These are phyloP conservation scores for Damaliscus lunatus DNA, from an alignment of 2,113 vertebrate genomes.

Conservation along the genomic window DNA sequence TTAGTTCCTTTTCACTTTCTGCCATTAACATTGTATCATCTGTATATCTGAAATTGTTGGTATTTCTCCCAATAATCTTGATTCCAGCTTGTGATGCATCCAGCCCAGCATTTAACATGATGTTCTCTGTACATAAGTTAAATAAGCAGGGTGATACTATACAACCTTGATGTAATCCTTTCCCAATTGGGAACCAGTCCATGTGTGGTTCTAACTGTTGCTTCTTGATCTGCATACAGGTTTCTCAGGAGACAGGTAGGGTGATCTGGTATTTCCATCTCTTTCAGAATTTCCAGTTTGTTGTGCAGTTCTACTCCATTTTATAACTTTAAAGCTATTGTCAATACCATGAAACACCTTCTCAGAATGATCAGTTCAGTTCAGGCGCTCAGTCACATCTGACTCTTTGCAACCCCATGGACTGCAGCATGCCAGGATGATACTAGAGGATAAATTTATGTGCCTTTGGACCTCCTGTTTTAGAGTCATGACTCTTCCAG, in stretches of 20 bases:
- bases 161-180: not conserved
- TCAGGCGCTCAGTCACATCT: fast-evolving
- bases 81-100: not conserved
- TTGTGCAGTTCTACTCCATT: not conserved
- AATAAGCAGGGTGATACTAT: not conserved
- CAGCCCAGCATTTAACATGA: not conserved
- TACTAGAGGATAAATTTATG: not conserved
- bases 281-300: not conserved
- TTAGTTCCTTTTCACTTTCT: not conserved
- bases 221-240: not conserved
- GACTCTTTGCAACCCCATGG: not conserved
- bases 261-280: not conserved
- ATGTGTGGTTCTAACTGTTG: not conserved
- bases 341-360: not conserved
- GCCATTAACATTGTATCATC: not conserved
- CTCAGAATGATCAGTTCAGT: not conserved
- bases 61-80: not conserved
- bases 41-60: not conserved
- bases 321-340: not conserved
- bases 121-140: not conserved
- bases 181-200: not conserved
- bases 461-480: not conserved
- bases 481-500: not conserved
- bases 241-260: not conserved
- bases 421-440: not conserved